These are phyloP conservation scores for Poeciliopsis gracilis DNA, from an alignment of 2,797 vertebrate species.

Conservation along the genomic window DNA sequence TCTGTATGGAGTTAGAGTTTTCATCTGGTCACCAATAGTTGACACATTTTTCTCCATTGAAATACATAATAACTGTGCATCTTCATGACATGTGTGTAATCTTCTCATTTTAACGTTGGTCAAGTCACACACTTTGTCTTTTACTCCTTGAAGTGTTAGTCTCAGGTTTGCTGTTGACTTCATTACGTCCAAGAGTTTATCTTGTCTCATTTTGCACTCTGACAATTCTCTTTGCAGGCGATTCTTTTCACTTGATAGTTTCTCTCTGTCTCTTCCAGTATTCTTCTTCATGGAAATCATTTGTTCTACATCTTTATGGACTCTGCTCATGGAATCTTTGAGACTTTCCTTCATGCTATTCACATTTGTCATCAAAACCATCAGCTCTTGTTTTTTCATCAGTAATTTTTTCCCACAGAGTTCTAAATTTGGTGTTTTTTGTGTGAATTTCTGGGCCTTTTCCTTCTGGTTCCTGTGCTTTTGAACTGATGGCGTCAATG, in stretches of 20 bases:
- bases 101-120: background rate
- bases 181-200: background rate
- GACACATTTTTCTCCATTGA: background rate
- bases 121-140: background rate
- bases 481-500: background rate
- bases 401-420: rapidly evolving
- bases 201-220: background rate
- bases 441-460: no score
- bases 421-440: background rate
- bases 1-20: background rate
- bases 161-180: background rate
- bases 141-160: background rate
- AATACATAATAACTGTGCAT: background rate
- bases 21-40: background rate
- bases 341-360: background rate
- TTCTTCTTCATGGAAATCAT: background rate
- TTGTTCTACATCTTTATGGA: background rate
- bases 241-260: background rate
- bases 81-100: background rate
- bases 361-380: background rate
- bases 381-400: slow-evolving; percentile 14
- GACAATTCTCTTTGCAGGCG: background rate
- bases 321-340: background rate
- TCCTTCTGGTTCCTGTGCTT: slow-evolving; percentile 4
- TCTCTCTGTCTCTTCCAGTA: background rate